A percentile compares a stretch with the other conserved stretches of the same genome.
These are phyloP conservation scores for Ceryle rudis DNA, from an alignment of 2,797 vertebrate species.

Conservation along the genomic window DNA sequence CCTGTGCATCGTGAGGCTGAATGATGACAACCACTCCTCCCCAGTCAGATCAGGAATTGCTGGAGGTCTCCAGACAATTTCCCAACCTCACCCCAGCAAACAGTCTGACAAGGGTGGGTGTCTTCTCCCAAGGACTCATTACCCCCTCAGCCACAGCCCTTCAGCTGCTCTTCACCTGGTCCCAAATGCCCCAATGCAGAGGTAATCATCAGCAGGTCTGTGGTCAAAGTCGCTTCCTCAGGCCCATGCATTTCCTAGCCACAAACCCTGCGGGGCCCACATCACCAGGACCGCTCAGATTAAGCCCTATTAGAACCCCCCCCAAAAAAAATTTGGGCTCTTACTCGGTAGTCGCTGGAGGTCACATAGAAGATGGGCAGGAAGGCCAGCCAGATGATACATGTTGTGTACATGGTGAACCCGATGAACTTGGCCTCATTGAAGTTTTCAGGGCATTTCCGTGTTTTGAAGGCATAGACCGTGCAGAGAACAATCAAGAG, in stretches of 20 bases:
- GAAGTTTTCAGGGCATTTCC: slow-evolving; percentile 99
- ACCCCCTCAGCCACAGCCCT: background rate
- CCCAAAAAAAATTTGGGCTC: background rate
- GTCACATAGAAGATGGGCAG: slow-evolving; percentile 99
- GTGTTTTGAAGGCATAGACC: slow-evolving; percentile 98
- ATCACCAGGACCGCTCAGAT: background rate
- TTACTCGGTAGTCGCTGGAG: slow-evolving; percentile 97
- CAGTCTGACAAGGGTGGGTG: background rate
- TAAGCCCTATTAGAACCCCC: background rate
- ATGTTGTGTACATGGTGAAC: slow-evolving; percentile 99
- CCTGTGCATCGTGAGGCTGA: accelerated
- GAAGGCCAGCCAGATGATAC: slow-evolving; percentile 99
- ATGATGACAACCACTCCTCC: background rate
- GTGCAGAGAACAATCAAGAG: slow-evolving; percentile 97
- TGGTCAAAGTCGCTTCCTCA: background rate
- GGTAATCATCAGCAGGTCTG: background rate
- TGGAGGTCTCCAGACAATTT: background rate
- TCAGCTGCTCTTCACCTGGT: background rate
- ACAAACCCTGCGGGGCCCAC: accelerated
- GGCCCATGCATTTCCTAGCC: background rate
- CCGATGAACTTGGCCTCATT: slow-evolving; percentile 99
- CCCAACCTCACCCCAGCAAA: background rate
- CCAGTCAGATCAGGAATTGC: background rate
- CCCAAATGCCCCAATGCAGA: background rate
- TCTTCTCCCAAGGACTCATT: background rate